Base-by-base conservation (phyloP, 1,140 invertebrate species). In the Drosophila varians region DNA sequence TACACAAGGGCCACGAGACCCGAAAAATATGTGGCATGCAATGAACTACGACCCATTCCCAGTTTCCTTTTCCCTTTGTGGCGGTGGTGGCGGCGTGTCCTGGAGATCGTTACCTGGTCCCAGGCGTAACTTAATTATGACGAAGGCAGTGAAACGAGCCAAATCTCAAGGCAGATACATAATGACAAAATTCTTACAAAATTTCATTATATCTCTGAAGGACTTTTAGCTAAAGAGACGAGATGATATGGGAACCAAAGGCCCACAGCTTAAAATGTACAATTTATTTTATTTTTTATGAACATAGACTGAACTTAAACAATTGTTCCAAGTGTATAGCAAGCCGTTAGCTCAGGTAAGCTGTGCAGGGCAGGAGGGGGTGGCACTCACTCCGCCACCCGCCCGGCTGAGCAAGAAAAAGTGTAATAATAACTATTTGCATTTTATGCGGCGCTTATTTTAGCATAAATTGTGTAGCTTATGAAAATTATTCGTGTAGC, bases 351-450 rank as follows among this genome's bases (percentile, higher is more conserved):
- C 36, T 14, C 14, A 38, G 36, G 36, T 14, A 38, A 16, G 19
- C 43, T 36, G 18, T 25, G 31, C 14, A 14, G 45, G 38, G 6
- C 3, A 18, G 9, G 16, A 25, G 36, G 18, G 23, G 16, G 28
- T 3, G 36, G 11, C 6, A 12, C 4, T 26, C 18, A n/a, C 6
- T 40, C 31, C n/a, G 19, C 25, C 36, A 34, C 25, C 31, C n/a
- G 42, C 55, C 69, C 21, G 52, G 71, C 16, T 38, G 52, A 74
- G 71, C 47, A 65, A 31, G 52, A 73, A 80, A 84, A 87, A 87
- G 68, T 87, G 82, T 87, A 80, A 87, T 86, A 87, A 77, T 86
- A 86, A 86, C 80, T 86, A 86, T 86, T 86, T 86, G 80, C 80
- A 86, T 86, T 87, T 86, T 86, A 86, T 86, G 80, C 76, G 77